phyloP scores from a whole-genome alignment of 2,113 vertebrate genomes.

The Eulacestoma nigropectus region DNA sequence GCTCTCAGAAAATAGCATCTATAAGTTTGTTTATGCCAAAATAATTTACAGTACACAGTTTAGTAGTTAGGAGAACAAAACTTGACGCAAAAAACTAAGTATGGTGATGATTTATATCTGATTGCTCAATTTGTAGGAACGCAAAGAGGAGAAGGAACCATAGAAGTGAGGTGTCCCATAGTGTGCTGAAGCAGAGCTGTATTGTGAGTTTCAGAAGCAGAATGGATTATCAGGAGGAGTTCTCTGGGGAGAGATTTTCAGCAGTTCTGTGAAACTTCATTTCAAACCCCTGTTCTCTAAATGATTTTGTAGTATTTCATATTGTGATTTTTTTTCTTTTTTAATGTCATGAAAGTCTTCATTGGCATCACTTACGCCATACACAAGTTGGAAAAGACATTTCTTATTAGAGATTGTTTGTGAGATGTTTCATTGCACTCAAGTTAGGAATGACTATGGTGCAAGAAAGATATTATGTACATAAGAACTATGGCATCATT shows the following conservation, averaged over 20 bases:
- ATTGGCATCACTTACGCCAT: not conserved
- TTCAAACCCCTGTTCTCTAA: not conserved
- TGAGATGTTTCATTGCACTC: not conserved
- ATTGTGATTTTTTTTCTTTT: not conserved
- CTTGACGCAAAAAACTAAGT: not conserved
- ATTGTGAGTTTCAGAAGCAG: not conserved
- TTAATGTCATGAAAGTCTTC: not conserved
- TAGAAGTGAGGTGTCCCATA: accelerated
- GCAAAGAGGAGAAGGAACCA: not conserved
- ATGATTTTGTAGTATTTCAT: not conserved
- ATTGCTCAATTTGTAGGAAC: not conserved
- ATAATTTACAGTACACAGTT: not conserved
- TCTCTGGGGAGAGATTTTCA: not conserved
- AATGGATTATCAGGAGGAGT: not conserved
- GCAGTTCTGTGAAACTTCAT: not conserved
- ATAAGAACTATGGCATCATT: not conserved
- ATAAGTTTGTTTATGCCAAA: not conserved
- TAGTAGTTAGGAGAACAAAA: not conserved
- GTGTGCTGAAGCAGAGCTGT: not conserved
- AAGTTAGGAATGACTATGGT: not conserved
- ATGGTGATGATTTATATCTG: not conserved
- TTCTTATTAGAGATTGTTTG: not conserved
- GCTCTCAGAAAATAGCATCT: not conserved
- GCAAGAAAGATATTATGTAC: not conserved
- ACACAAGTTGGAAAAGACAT: not conserved